phyloP scores from a whole-genome alignment of 2,113 vertebrate species.

The Cairina moschata region DNA sequence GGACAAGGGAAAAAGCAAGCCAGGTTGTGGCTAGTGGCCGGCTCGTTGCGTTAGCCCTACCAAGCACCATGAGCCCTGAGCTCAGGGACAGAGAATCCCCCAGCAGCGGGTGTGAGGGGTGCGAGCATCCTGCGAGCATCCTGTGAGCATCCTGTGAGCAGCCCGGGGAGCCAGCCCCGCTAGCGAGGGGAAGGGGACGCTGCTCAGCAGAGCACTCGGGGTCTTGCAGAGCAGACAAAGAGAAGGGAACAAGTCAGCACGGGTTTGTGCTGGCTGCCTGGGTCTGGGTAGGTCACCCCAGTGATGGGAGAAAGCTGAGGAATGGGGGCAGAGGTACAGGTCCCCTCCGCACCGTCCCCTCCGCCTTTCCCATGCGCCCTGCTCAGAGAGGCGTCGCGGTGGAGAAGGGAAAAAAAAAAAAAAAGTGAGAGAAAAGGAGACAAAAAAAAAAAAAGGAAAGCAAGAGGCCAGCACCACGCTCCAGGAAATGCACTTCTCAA shows the following conservation, averaged over 20 bases:
- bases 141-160: background rate
- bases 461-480: background rate
- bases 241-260: background rate
- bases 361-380: background rate
- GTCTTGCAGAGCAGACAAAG: background rate
- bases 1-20: background rate
- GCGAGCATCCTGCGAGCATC: background rate
- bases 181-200: background rate
- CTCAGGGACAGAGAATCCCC: background rate
- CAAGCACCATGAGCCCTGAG: background rate
- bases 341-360: background rate
- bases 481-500: conserved; percentile 66
- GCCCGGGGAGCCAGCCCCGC: background rate
- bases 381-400: background rate
- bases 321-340: background rate
- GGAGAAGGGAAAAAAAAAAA: background rate
- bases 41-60: background rate
- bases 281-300: background rate
- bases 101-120: background rate
- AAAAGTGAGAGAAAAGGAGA: background rate
- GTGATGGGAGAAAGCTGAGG: background rate
- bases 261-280: background rate
- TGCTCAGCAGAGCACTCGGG: too few relatives aligned
- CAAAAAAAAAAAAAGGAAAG: background rate
- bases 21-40: background rate